Evolutionary conservation across 1,140 invertebrate species (phyloP).

Genomic region (Anagrus nilaparvatae): DNA sequence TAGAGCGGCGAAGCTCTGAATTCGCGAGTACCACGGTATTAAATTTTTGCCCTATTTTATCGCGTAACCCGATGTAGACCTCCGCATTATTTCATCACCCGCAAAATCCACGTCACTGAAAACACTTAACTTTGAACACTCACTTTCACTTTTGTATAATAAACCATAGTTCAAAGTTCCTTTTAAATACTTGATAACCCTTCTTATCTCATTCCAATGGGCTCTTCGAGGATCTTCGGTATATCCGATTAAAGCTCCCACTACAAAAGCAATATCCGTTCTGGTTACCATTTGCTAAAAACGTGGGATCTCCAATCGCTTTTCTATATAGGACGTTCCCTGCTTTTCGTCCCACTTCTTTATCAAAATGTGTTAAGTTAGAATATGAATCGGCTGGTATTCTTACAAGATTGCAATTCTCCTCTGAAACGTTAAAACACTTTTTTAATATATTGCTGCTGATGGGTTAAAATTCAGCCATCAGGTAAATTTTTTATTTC

Average conservation of each 20-base stretch:
- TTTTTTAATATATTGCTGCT: conserved; percentile 20
- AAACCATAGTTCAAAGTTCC: conserved; percentile 18
- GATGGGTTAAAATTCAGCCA: conserved; percentile 28
- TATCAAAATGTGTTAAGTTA: too few relatives aligned
- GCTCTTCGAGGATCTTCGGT: conserved; percentile 11
- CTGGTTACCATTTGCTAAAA: neutral
- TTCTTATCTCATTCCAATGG: conserved; percentile 19
- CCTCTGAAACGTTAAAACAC: conserved; percentile 22
- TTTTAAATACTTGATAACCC: conserved; percentile 25
- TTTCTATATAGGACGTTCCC: conserved; percentile 2
- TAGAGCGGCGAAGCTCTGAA: conserved; percentile 17
- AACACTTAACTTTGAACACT: too few relatives aligned
- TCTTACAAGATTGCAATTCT: conserved; percentile 15
- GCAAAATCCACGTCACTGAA: conserved; percentile 25
- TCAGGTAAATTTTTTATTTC: conserved; percentile 25
- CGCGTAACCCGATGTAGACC: conserved; percentile 18
- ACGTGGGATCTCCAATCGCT: neutral
- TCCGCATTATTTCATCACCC: conserved; percentile 11
- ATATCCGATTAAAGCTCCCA: conserved; percentile 12
- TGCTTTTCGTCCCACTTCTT: conserved; percentile 7
- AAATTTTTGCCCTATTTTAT: conserved; percentile 8
- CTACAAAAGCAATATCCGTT: conserved; percentile 21
- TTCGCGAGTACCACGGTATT: conserved; percentile 22
- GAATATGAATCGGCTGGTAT: conserved; percentile 4
- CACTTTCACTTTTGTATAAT: too few relatives aligned